Conservation (phyloP, 2,888 invertebrate species). For the Parthenolecanium corni region DNA sequence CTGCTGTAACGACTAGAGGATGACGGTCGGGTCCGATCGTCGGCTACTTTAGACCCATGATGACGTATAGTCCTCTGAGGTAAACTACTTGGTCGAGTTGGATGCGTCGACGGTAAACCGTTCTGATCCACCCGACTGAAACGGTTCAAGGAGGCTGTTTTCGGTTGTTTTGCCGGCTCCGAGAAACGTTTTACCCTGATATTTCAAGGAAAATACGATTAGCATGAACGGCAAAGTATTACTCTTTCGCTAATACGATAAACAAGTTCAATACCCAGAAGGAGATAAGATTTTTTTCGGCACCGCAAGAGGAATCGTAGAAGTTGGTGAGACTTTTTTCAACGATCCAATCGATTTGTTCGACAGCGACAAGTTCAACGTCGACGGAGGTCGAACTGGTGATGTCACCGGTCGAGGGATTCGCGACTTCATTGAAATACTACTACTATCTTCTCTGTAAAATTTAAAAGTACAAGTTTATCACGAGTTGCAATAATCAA, state of each 20-base stretch:
- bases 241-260: neutral
- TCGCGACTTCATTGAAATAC: slow-evolving; percentile 43
- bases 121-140: slow-evolving; percentile 53
- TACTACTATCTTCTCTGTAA: slow-evolving; percentile 6
- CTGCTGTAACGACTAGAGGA: slow-evolving; percentile 13
- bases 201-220: neutral
- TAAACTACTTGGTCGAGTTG: slow-evolving; percentile 53
- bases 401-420: slow-evolving; percentile 65
- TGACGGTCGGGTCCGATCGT: slow-evolving; percentile 2
- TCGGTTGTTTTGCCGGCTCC: slow-evolving; percentile 8
- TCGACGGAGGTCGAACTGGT: slow-evolving; percentile 40
- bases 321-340: slow-evolving; percentile 27
- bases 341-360: slow-evolving; percentile 36
- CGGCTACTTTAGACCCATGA: slow-evolving; percentile 1
- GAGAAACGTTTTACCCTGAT: slow-evolving; percentile 10
- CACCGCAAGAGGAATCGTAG: slow-evolving; percentile 34
- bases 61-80: slow-evolving; percentile 47
- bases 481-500: too few relatives aligned
- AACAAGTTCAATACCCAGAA: slow-evolving; percentile 15
- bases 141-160: slow-evolving; percentile 35
- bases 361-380: slow-evolving; percentile 5
- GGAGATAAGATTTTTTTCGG: slow-evolving; percentile 36
- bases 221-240: neutral
- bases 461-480: neutral
- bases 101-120: slow-evolving; percentile 35